Conservation (phyloP, 2,888 invertebrate genomes). For the Melikaiella ostensackeni region DNA sequence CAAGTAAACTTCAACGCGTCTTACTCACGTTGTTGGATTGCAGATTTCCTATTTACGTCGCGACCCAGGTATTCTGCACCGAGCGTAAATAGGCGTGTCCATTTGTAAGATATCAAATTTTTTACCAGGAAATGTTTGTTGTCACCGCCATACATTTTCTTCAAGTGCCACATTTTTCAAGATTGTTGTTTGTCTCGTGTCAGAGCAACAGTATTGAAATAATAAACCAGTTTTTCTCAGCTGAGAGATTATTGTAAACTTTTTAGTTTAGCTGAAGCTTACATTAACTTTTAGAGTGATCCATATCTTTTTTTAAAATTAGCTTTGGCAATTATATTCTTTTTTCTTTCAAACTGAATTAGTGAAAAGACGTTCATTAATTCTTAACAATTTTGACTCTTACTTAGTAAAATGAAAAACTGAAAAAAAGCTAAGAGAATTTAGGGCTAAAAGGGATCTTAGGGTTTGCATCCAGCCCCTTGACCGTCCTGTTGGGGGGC, state of each 20-base stretch:
- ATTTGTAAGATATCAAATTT: conserved; percentile 38
- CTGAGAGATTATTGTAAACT: not conserved
- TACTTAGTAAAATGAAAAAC: too few relatives aligned
- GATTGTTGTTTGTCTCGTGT: not conserved
- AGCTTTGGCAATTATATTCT: too few relatives aligned
- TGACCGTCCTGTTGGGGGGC: too few relatives aligned
- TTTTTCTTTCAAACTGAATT: too few relatives aligned
- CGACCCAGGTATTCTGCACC: conserved; percentile 3
- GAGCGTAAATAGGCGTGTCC: conserved; percentile 28
- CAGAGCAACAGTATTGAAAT: not conserved
- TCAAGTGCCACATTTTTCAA: conserved; percentile 2
- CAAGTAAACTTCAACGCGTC: conserved; percentile 31
- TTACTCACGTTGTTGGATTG: conserved; percentile 37
- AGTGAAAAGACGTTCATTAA: too few relatives aligned
- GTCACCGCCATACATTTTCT: conserved; percentile 8
- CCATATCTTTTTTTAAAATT: too few relatives aligned
- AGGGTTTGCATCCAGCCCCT: too few relatives aligned
- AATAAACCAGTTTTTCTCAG: not conserved
- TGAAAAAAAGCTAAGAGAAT: too few relatives aligned
- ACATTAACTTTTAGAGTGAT: too few relatives aligned
- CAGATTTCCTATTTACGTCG: conserved; percentile 28
- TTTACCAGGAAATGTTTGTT: not conserved
- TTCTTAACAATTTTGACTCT: too few relatives aligned
- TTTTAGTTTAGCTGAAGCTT: not conserved
- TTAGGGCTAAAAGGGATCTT: too few relatives aligned